phyloP scores from a whole-genome alignment of 2,113 vertebrate genomes.

The Cyanocitta stelleri region DNA sequence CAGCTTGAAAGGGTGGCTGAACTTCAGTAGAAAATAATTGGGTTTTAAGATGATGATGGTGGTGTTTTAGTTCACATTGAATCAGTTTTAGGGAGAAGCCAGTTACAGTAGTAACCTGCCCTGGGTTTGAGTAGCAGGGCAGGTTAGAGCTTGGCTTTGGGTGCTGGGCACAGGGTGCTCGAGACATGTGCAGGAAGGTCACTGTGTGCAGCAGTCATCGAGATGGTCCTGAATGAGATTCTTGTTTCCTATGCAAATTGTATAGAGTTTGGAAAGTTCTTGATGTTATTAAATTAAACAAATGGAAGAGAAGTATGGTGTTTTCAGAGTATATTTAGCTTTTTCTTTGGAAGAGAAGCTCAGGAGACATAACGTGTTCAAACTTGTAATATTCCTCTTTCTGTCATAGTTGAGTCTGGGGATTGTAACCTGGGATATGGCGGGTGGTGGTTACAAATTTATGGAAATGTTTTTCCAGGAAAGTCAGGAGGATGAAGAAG shows the following conservation, averaged over 20 bases:
- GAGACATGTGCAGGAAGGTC: fast-evolving
- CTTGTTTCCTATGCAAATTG: background rate
- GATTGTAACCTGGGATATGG: background rate
- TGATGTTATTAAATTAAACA: background rate
- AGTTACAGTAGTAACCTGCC: background rate
- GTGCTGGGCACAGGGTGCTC: background rate
- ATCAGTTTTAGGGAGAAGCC: background rate
- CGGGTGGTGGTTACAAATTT: background rate
- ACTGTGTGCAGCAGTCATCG: background rate
- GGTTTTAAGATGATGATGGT: background rate
- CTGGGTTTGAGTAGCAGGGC: background rate
- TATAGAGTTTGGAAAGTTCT: background rate
- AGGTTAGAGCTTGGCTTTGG: background rate
- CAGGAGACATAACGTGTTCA: background rate
- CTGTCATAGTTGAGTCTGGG: background rate
- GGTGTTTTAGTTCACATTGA: background rate
- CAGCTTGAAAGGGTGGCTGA: background rate
- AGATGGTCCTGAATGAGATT: background rate
- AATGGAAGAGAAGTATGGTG: background rate
- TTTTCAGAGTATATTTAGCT: background rate
- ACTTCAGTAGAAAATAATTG: background rate
- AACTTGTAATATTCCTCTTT: background rate
- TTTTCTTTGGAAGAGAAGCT: background rate
- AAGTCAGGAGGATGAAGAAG: background rate
- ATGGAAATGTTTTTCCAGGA: background rate